Conservation (phyloP, 2,797 vertebrate species). For the Mormyrus hasselquistii region DNA sequence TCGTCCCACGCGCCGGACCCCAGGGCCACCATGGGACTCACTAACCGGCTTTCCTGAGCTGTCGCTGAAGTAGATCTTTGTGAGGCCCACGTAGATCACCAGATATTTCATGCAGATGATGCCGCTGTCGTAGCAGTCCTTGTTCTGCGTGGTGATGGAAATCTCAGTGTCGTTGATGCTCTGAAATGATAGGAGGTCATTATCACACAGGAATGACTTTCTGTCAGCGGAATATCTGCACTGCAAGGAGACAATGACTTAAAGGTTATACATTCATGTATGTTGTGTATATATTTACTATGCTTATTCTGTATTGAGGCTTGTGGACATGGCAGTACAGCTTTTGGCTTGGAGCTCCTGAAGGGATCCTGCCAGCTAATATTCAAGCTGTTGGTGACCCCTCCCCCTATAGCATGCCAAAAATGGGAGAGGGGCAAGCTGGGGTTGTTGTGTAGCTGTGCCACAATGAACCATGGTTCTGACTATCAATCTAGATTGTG, state of each 20-base stretch:
- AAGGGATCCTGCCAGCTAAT: neutral
- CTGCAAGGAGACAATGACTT: neutral
- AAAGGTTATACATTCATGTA: neutral
- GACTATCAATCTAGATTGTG: neutral
- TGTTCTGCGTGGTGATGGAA: conserved; percentile 90
- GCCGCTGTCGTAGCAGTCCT: conserved; percentile 96
- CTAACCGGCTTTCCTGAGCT: conserved; percentile 83
- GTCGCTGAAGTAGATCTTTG: conserved; percentile 89
- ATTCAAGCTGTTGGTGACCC: neutral
- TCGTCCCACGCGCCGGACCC: neutral
- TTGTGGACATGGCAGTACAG: neutral
- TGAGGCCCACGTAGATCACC: conserved; percentile 84
- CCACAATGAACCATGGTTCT: neutral
- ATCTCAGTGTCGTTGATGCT: conserved; percentile 78
- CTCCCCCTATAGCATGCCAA: neutral
- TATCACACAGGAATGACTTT: neutral
- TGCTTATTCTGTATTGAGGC: neutral
- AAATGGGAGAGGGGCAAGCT: neutral
- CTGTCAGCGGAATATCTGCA: neutral
- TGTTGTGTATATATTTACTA: neutral
- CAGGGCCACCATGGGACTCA: conserved; percentile 37
- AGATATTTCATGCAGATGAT: conserved; percentile 94
- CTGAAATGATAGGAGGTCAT: conserved; percentile 54
- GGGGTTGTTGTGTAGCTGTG: neutral
- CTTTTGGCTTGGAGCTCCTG: neutral